phyloP scores from a whole-genome alignment of 2,888 invertebrate species.

The Lasioglossum leucozonium region DNA sequence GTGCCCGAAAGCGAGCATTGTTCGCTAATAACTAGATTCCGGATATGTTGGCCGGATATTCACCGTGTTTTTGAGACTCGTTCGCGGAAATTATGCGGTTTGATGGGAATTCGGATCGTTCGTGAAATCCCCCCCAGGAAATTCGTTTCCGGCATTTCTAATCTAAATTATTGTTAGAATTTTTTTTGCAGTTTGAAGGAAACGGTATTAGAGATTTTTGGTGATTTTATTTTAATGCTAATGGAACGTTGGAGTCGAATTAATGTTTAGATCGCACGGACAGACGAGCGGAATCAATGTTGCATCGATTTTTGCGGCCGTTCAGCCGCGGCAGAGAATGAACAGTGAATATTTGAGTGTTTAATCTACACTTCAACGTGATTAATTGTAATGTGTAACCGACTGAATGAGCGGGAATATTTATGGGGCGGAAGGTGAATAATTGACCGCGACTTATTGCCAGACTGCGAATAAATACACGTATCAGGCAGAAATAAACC shows the following conservation, averaged over 20 bases:
- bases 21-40: background rate
- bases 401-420: background rate
- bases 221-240: no score
- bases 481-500: background rate
- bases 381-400: constrained; percentile 5
- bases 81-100: background rate
- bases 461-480: background rate
- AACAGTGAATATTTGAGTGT: constrained; percentile 9
- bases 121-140: background rate
- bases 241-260: background rate
- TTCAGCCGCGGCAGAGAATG: background rate
- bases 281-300: background rate
- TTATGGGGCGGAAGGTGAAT: background rate
- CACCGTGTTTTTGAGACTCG: background rate
- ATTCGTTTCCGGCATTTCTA: no score
- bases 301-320: background rate
- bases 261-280: background rate
- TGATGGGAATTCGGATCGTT: background rate
- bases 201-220: no score
- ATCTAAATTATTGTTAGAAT: background rate
- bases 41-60: background rate
- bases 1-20: background rate
- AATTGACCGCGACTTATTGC: background rate
- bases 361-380: background rate
- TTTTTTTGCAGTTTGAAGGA: background rate